Conservation (phyloP, 2,888 invertebrate genomes). For the Leucophenga montana region DNA sequence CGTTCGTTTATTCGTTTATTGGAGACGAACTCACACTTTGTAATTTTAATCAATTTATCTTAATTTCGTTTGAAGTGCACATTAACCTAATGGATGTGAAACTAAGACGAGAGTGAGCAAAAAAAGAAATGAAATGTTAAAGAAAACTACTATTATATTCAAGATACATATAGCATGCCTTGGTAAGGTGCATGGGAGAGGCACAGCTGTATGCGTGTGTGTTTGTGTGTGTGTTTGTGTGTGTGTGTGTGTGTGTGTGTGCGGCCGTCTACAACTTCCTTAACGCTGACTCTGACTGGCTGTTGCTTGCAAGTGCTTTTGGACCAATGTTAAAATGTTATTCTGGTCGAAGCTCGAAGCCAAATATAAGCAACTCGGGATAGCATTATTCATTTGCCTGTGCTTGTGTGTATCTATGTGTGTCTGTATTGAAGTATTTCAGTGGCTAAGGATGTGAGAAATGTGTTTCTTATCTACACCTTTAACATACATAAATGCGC, state of each 20-base stretch:
- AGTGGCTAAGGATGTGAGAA: slow-evolving; percentile 10
- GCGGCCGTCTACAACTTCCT: background rate
- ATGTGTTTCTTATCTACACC: slow-evolving; percentile 26
- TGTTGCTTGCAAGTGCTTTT: slow-evolving; percentile 52
- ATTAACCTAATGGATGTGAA: slow-evolving; percentile 68
- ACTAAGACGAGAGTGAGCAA: slow-evolving; percentile 42
- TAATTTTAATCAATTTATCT: slow-evolving; percentile 72
- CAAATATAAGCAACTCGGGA: background rate
- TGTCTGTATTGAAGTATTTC: background rate
- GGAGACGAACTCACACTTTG: slow-evolving; percentile 49
- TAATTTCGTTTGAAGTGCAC: slow-evolving; percentile 71
- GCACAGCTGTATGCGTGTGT: too few relatives aligned
- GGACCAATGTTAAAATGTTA: slow-evolving; percentile 65
- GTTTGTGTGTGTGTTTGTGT: too few relatives aligned
- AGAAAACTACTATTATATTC: background rate
- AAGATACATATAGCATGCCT: background rate
- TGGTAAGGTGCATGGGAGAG: too few relatives aligned
- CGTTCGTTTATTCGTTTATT: background rate
- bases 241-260: too few relatives aligned
- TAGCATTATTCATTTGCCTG: slow-evolving; percentile 10
- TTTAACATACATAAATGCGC: slow-evolving; percentile 2
- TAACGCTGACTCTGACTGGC: slow-evolving; percentile 42
- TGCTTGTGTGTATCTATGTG: slow-evolving; percentile 23
- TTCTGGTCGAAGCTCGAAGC: slow-evolving; percentile 41
- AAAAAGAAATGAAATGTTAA: background rate